Conservation (phyloP, 2,797 vertebrate genomes). For the Arrhamphus sclerolepis region DNA sequence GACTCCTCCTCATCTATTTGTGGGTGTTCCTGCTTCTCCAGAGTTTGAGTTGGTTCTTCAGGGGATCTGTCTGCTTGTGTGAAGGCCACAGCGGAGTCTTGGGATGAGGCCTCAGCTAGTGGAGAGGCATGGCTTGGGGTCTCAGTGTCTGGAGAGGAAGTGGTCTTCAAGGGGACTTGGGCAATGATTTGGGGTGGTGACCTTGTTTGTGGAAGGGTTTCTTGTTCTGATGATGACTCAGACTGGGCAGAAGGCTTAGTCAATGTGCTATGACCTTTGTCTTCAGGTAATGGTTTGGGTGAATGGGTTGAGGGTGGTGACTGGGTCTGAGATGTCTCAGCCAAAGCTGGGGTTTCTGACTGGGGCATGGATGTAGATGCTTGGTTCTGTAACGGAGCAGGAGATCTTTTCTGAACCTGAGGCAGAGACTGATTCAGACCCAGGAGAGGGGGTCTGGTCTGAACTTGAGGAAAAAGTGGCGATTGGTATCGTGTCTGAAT, state of each 20-base stretch:
- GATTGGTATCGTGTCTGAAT: constrained; percentile 66
- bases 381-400: constrained; percentile 52
- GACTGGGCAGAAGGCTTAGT: constrained; percentile 25
- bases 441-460: constrained; percentile 51
- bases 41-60: constrained; percentile 82
- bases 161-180: constrained; percentile 30
- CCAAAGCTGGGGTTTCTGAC: constrained; percentile 32
- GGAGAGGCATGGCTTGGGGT: constrained; percentile 36
- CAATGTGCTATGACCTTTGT: constrained; percentile 36
- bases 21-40: constrained; percentile 75
- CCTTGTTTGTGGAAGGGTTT: constrained; percentile 35
- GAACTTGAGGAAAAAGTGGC: constrained; percentile 61
- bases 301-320: constrained; percentile 38
- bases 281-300: constrained; percentile 27
- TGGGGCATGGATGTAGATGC: constrained; percentile 25
- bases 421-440: constrained; percentile 48
- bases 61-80: constrained; percentile 79
- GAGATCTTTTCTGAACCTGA: constrained; percentile 49
- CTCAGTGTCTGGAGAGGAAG: constrained; percentile 43
- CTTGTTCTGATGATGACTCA: constrained; percentile 15
- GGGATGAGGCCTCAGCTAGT: constrained; percentile 44
- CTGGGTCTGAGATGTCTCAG: constrained; percentile 39
- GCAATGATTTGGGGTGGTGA: constrained; percentile 28
- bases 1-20: constrained; percentile 75
- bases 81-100: constrained; percentile 61